phyloP scores from a whole-genome alignment of 2,113 vertebrate species.

The Fregata magnificens region DNA sequence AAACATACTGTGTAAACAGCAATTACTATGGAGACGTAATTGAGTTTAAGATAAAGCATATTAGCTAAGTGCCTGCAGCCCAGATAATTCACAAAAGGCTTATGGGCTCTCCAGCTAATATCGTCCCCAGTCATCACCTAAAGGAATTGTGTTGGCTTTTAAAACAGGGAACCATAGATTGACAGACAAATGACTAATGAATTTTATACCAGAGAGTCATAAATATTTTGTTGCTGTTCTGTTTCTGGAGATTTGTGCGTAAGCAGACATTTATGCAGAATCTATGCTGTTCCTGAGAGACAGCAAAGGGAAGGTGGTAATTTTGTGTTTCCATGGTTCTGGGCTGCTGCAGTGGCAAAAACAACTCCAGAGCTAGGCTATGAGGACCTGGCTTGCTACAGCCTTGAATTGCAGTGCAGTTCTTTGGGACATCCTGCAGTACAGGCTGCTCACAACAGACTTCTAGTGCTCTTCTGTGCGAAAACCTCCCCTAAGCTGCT shows the following conservation, averaged over 20 bases:
- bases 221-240: neutral
- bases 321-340: neutral
- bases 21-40: neutral
- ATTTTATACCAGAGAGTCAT: neutral
- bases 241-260: neutral
- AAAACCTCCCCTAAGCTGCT: neutral
- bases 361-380: neutral
- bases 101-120: neutral
- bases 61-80: neutral
- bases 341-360: neutral
- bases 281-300: neutral
- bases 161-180: neutral
- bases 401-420: neutral
- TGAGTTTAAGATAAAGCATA: neutral
- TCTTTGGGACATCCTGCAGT: neutral
- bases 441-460: neutral
- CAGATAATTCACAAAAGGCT: neutral
- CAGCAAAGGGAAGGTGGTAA: neutral
- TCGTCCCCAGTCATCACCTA: neutral
- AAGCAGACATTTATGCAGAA: neutral
- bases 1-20: neutral
- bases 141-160: neutral
- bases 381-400: neutral
- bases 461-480: neutral
- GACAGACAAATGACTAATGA: neutral